phyloP scores from a whole-genome alignment of 1,140 invertebrate species.

The Hylaeus volcanicus region DNA sequence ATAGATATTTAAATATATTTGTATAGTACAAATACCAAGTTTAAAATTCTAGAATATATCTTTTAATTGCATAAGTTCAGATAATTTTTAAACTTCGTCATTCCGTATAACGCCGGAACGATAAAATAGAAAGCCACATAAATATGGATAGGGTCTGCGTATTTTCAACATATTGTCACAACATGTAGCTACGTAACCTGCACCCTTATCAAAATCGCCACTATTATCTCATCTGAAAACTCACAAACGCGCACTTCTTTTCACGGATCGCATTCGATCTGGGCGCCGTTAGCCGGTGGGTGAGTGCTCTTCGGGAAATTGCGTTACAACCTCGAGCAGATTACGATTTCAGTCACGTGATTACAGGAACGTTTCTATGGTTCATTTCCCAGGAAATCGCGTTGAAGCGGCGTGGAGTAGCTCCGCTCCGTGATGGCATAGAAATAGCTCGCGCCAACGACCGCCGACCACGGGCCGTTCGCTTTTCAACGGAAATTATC shows the following conservation, averaged over 20 bases:
- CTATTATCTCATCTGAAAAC: too few relatives aligned
- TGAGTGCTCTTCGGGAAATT: slow-evolving; percentile 12
- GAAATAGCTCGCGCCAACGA: slow-evolving; percentile 18
- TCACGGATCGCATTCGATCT: not conserved
- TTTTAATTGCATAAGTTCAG: too few relatives aligned
- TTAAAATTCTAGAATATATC: too few relatives aligned
- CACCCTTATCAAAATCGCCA: too few relatives aligned
- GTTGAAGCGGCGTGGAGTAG: slow-evolving; percentile 31
- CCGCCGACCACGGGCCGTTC: slow-evolving; percentile 38
- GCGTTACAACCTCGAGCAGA: slow-evolving; percentile 13
- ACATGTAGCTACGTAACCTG: too few relatives aligned
- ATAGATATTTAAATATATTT: too few relatives aligned
- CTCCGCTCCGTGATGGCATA: not conserved
- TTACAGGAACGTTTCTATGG: slow-evolving; percentile 38
- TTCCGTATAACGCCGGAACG: too few relatives aligned
- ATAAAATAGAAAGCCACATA: too few relatives aligned
- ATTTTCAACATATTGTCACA: too few relatives aligned
- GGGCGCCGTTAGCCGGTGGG: not conserved
- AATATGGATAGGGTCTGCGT: too few relatives aligned
- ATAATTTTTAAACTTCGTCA: too few relatives aligned
- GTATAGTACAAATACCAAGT: too few relatives aligned
- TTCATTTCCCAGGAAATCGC: slow-evolving; percentile 47
- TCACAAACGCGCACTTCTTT: not conserved
- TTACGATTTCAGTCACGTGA: slow-evolving; percentile 33
- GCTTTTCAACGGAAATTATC: slow-evolving; percentile 72